These are phyloP conservation scores for Hyaena hyaena DNA, from an alignment of 2,113 vertebrate genomes.

Conservation along the genomic window DNA sequence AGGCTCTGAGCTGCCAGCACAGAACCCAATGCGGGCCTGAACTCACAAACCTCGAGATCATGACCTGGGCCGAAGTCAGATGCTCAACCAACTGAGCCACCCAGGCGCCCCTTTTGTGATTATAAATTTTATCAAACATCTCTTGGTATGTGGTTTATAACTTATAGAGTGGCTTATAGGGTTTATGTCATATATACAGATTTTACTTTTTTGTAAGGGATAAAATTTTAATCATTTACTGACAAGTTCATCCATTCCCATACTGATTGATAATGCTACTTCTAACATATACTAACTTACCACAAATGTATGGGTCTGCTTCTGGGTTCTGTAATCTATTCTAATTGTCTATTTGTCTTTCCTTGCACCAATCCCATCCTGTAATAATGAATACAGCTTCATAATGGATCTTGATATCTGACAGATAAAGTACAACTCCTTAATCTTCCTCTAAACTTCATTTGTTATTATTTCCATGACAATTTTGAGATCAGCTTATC, in stretches of 20 bases:
- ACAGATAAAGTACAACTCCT: background rate
- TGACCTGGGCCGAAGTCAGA: too few species aligned
- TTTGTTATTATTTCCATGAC: background rate
- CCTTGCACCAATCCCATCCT: background rate
- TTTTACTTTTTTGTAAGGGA: background rate
- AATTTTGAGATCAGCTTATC: background rate
- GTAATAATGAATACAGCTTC: background rate
- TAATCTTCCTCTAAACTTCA: background rate
- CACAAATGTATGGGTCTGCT: background rate
- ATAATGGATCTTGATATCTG: background rate
- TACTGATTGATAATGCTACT: background rate
- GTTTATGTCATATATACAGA: background rate
- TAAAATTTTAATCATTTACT: background rate
- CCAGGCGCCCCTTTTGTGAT: background rate
- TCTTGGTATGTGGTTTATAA: background rate
- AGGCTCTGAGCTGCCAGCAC: too few species aligned
- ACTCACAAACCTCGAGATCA: too few species aligned
- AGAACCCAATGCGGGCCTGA: too few species aligned
- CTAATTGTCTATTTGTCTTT: background rate
- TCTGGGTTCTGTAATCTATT: background rate
- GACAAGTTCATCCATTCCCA: background rate
- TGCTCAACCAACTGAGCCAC: too few species aligned
- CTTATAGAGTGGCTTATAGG: background rate
- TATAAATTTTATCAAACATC: background rate
- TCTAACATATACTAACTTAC: background rate